A percentile compares a stretch with the other conserved stretches of the same genome.
These are phyloP conservation scores for Acanthis flammea DNA, from an alignment of 2,797 vertebrate genomes.

Conservation along the genomic window DNA sequence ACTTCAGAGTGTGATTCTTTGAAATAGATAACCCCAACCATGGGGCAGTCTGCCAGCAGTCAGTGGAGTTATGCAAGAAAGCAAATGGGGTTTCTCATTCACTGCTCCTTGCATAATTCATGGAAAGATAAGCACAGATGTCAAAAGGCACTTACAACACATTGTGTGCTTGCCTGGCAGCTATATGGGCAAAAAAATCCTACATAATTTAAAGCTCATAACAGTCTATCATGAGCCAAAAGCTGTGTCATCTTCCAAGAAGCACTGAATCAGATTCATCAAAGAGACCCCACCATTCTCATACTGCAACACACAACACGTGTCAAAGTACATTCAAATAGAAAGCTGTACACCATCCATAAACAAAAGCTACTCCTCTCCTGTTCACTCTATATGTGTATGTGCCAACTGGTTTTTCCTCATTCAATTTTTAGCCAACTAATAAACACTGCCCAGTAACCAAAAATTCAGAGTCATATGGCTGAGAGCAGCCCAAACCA, in stretches of 20 bases:
- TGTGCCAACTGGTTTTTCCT: not conserved
- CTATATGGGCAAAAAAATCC: not conserved
- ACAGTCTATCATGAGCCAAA: not conserved
- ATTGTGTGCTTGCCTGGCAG: slow-evolving; percentile 27
- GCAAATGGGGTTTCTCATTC: slow-evolving; percentile 31
- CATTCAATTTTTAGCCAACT: not conserved
- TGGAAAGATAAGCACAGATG: slow-evolving; percentile 44
- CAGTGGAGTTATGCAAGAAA: slow-evolving; percentile 27
- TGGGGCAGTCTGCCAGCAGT: not conserved
- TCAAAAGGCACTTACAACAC: slow-evolving; percentile 41
- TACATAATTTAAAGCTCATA: not conserved
- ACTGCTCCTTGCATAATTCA: slow-evolving; percentile 43
- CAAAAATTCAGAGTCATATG: not conserved
- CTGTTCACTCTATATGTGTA: not conserved
- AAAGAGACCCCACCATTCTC: not conserved
- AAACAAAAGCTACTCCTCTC: not conserved
- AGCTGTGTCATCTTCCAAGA: slow-evolving; percentile 19
- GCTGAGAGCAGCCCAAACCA: not conserved
- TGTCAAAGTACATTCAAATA: not conserved
- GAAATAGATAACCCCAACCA: not conserved
- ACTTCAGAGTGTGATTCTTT: not conserved
- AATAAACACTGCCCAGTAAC: not conserved
- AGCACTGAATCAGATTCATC: not conserved
- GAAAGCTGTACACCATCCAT: not conserved
- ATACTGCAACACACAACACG: not conserved